Base-by-base conservation (phyloP, 2,888 invertebrate genomes). In the Malthinus flaveolus region DNA sequence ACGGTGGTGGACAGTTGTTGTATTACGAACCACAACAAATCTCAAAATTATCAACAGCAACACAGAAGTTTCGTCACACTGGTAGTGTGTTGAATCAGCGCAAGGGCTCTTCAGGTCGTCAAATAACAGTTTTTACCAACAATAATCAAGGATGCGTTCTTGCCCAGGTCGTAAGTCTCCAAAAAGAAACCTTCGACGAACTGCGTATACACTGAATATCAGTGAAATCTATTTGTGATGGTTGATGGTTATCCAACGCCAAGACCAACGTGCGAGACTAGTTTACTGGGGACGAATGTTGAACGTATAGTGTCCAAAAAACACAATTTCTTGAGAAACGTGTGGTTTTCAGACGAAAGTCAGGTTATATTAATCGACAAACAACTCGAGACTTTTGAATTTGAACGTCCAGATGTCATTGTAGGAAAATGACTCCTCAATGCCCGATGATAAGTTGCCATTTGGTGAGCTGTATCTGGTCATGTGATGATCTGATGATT, bases 301-400 rank as follows among this genome's bases (percentile, higher is more conserved):
- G 15, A 48, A 34, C 12, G 33, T n/a, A n/a, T 48, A 32, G 35
- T 49, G 10, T 49, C 12, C 35, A 36, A 35, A 35, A 36, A 35
- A 13, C 49, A 8, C 13, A 10, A 49, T 35, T 35, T 49, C 36
- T 49, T 49, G 23, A 37, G 11, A 39, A 50, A 39, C 32, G 12
- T 31, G 32, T 50, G 37, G 31, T 50, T 50, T 39, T 39, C 13
- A 9, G 39, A 42, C 50, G 37, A 50, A 39, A 50, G 39, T 32
- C 37, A 50, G 39, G 39, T 32, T 50, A 31, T 23, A 35, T 35
- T 9, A 49, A 44, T 51, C 46, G 23, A 13, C 34, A 47, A 39
- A 54, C 32, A 49, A 8, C 33, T 8, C 31, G 32, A 7, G 35
- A n/a, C 31, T 23, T 32, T 54, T 48, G 48, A 11, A 37, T 37